These are phyloP conservation scores for Arizona elegans DNA, from an alignment of 2,113 vertebrate species.

Conservation along the genomic window DNA sequence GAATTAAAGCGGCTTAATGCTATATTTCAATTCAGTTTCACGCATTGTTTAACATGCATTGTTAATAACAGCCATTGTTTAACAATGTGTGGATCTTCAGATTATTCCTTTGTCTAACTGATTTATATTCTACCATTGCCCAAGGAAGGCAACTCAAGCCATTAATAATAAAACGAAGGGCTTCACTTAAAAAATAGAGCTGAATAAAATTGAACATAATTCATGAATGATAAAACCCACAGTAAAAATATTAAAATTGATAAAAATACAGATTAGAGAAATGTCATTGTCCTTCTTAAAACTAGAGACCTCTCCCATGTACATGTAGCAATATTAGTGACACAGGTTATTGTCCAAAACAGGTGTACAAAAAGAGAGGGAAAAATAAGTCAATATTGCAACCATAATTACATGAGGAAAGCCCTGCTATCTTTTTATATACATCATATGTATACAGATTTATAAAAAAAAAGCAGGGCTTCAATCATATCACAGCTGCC, in stretches of 20 bases:
- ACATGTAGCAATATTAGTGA: neutral
- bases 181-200: neutral
- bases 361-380: neutral
- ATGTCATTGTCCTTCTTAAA: neutral
- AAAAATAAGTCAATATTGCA: neutral
- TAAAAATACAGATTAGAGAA: neutral
- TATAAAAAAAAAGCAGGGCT: neutral
- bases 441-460: neutral
- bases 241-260: neutral
- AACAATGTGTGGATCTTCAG: neutral
- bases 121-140: neutral
- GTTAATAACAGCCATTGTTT: neutral
- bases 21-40: neutral
- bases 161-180: neutral
- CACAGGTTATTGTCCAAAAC: neutral
- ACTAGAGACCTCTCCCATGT: neutral
- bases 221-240: neutral
- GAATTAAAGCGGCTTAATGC: neutral
- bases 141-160: neutral
- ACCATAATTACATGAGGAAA: neutral
- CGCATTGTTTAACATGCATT: neutral
- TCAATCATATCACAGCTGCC: neutral
- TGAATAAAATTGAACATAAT: neutral
- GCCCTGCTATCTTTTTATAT: neutral
- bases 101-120: neutral